A percentile compares a stretch with the other conserved stretches of the same genome.
Conservation (phyloP, 2,113 vertebrate species). For the Albula glossodonta region DNA sequence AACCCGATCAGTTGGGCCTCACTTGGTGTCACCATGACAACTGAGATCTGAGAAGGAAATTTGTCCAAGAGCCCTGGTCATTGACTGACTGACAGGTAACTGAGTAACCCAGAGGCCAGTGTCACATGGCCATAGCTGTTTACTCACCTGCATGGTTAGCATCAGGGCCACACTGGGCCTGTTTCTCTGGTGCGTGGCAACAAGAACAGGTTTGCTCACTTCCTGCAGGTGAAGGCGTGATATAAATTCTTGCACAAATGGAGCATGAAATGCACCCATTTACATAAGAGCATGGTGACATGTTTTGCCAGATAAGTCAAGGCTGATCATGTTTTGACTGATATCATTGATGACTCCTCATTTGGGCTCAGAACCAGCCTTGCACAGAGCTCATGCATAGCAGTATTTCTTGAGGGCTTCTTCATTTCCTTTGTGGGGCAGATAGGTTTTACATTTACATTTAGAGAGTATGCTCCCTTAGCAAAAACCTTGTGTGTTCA, state of each 20-base stretch:
- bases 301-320: background rate
- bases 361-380: background rate
- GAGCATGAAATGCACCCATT: background rate
- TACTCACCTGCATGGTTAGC: background rate
- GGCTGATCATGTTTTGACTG: background rate
- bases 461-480: no score
- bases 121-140: background rate
- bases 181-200: background rate
- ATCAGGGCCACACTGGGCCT: background rate
- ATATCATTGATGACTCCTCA: background rate
- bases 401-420: background rate
- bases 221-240: background rate
- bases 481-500: background rate
- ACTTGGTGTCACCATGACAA: conserved; percentile 34
- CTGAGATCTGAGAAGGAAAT: conserved; percentile 36
- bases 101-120: conserved; percentile 42
- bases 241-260: background rate
- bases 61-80: conserved; percentile 40
- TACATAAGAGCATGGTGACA: background rate
- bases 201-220: background rate
- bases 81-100: conserved; percentile 51
- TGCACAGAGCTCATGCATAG: background rate
- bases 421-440: background rate
- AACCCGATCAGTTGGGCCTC: conserved; percentile 25
- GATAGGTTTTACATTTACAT: background rate